Percentiles rank a stretch among this genome's conserved stretches.
Conservation (phyloP, 1,140 invertebrate species). For the Ceratitis capitata region DNA sequence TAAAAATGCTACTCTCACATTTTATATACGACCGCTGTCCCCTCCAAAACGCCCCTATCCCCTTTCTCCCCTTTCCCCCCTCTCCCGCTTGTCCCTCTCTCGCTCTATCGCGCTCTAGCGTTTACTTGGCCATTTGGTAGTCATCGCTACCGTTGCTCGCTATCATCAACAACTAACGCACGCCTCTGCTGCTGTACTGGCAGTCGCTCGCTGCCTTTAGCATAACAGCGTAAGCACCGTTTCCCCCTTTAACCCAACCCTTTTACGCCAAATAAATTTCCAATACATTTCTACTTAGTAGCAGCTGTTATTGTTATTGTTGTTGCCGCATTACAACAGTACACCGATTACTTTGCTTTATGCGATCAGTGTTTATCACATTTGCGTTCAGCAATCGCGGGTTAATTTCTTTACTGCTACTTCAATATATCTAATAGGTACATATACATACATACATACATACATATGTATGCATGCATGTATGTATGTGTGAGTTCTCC, state of each 20-base stretch:
- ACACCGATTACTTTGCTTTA: conserved; percentile 27
- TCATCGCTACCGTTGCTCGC: conserved; percentile 58
- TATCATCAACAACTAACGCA: neutral
- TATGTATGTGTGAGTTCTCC: neutral
- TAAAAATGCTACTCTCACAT: conserved; percentile 58
- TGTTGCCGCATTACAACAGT: neutral
- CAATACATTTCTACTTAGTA: neutral
- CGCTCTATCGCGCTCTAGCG: neutral
- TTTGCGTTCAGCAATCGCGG: conserved; percentile 11
- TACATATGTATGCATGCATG: too few relatives aligned
- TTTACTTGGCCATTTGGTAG: conserved; percentile 58
- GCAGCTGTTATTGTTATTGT: neutral
- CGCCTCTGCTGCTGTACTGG: neutral
- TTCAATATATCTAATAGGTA: too few relatives aligned
- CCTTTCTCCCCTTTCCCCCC: too few relatives aligned
- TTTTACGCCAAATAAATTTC: neutral
- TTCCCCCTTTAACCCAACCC: neutral
- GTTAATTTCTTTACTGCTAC: conserved; percentile 34
- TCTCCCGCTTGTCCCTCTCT: neutral
- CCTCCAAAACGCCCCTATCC: too few relatives aligned
- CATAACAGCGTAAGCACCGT: neutral
- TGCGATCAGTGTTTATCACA: conserved; percentile 34
- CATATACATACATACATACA: neutral
- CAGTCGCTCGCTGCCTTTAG: neutral
- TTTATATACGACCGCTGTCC: conserved; percentile 13